Base-by-base conservation (phyloP, 2,888 invertebrate genomes). In the Nymphalis polychloros region DNA sequence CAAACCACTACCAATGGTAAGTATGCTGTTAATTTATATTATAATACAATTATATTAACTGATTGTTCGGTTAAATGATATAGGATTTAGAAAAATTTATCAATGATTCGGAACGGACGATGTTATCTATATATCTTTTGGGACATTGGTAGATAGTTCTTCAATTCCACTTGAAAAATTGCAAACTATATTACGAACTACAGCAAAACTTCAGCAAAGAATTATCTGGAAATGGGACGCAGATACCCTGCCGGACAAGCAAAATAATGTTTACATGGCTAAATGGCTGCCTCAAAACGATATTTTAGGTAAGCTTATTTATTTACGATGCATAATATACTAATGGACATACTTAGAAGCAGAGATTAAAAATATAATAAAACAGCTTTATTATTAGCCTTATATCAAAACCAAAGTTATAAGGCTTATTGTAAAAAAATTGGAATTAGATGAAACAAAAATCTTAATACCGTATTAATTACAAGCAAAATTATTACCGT, bases 161-260 rank as follows among this genome's bases (percentile, higher is more conserved):
- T 93, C 94, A 1, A 93, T 95, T 73, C 93, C 95, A 0, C 84
- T 84, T 62, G 90, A 94, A 1, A 95, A 94, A 76, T 78, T 95
- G 59, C 79, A 91, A 5, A 91, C 89, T n/a, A 94, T 97, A 67
- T 31, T 31, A 31, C 27, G 27, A 5, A 31, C 27, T 31, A 31
- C 6, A 31, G 27, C 27, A 0, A 87, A 93, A 69, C 84, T 96
- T 35, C 94, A 95, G 2, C 93, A 95, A 75, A 93, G 94, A 72
- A 93, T 96, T 2, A 83, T 97, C 46, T 96, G 96, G 96, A 96
- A 96, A 86, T 95, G 94, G 94, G 95, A 95, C 77, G 86, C 88
- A 46, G 94, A 94, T 7, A 83, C 89, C 5, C 79, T 93, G 76
- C 88, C 88, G 0, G 89, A 85, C 52, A 87, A 94, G 71, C 92